These are phyloP conservation scores for Amazona guildingii DNA, from an alignment of 2,113 vertebrate genomes.

Conservation along the genomic window DNA sequence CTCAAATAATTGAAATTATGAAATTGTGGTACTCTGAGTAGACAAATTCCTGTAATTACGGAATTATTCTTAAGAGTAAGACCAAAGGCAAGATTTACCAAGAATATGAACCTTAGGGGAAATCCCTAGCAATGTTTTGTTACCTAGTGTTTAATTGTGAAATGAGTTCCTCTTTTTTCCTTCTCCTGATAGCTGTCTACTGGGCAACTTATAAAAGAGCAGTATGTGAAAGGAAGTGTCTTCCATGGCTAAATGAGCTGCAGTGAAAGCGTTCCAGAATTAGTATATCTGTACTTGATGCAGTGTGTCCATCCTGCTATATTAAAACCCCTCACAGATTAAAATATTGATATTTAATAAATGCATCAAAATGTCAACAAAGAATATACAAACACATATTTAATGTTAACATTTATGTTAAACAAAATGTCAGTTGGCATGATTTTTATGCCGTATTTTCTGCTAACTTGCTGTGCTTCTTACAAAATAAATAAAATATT, in stretches of 20 bases:
- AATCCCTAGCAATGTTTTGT: background rate
- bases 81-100: background rate
- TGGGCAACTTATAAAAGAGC: background rate
- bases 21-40: background rate
- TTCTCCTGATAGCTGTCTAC: background rate
- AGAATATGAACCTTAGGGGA: background rate
- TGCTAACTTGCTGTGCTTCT: background rate
- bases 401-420: conserved; percentile 1
- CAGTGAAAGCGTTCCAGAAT: background rate
- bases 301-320: background rate
- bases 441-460: background rate
- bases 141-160: background rate
- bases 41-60: background rate
- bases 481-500: conserved; percentile 3
- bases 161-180: background rate
- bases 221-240: background rate
- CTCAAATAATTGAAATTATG: background rate
- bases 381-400: background rate
- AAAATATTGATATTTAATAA: conserved; percentile 34
- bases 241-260: conserved; percentile 1
- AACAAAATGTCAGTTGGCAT: conserved; percentile 14
- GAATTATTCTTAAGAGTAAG: background rate
- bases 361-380: background rate
- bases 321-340: background rate
- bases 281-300: background rate